A percentile compares a stretch with the other conserved stretches of the same genome.
Conservation (phyloP, 2,113 vertebrate species). For the Corythornis madagascariensis region DNA sequence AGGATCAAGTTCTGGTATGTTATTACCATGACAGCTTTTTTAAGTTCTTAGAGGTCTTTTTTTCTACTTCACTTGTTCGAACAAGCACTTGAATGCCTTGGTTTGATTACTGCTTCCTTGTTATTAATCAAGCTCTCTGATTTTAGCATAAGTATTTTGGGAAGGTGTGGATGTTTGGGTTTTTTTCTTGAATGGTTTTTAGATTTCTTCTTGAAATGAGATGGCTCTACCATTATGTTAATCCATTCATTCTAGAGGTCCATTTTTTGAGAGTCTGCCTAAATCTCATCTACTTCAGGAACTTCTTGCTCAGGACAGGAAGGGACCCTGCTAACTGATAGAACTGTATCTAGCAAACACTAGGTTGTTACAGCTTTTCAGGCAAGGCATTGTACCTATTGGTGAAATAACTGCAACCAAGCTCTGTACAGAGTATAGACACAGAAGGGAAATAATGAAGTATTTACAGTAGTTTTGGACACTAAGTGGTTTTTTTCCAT, state of each 20-base stretch:
- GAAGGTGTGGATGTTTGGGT: background rate
- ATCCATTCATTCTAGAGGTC: background rate
- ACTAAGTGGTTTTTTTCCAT: background rate
- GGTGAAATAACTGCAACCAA: background rate
- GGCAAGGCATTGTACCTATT: background rate
- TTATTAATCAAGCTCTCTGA: background rate
- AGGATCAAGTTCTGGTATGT: background rate
- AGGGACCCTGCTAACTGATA: accelerated
- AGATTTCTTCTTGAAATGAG: background rate
- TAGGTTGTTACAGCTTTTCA: background rate
- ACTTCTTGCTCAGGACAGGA: background rate
- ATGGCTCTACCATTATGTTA: background rate
- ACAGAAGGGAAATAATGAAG: background rate
- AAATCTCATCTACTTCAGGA: background rate
- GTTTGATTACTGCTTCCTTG: background rate
- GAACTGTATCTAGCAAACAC: background rate
- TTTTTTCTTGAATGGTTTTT: background rate
- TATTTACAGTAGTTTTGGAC: background rate
- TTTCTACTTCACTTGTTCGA: background rate
- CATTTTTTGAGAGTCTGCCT: background rate
- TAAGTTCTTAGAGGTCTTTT: background rate
- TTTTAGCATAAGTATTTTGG: background rate
- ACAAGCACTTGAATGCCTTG: background rate
- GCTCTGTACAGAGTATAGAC: background rate
- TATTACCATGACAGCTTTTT: background rate